A percentile compares a stretch with the other conserved stretches of the same genome.
phyloP scores from a whole-genome alignment of 1,140 invertebrate genomes.

The Metaphire vulgaris region DNA sequence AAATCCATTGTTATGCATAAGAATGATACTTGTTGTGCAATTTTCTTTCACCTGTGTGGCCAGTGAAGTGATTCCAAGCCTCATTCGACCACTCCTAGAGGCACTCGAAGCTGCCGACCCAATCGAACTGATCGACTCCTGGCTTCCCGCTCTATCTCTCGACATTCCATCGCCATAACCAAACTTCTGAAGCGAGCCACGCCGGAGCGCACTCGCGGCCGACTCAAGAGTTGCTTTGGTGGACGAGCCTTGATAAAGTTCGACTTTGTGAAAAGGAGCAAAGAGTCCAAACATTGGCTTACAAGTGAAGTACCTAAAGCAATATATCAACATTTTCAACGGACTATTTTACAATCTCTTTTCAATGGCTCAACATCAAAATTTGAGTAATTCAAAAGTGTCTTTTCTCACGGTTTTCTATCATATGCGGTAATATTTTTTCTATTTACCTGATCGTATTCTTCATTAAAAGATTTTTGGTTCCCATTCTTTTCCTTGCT shows the following conservation, averaged over 20 bases:
- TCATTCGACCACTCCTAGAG: slow-evolving; percentile 62
- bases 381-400: no score
- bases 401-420: no score
- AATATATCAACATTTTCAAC: background rate
- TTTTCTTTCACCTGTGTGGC: background rate
- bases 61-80: slow-evolving; percentile 61
- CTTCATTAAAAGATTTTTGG: no score
- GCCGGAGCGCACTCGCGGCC: background rate
- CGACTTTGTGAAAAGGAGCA: slow-evolving; percentile 65
- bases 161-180: slow-evolving; percentile 1
- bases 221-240: no score
- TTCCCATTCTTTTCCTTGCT: no score
- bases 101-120: slow-evolving; percentile 68
- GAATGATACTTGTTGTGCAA: no score
- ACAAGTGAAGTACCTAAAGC: slow-evolving; percentile 84
- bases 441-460: no score
- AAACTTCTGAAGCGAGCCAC: slow-evolving; percentile 10
- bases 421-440: no score
- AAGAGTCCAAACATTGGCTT: slow-evolving; percentile 82
- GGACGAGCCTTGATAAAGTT: slow-evolving; percentile 6
- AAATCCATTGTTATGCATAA: no score
- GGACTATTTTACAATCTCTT: no score
- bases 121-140: slow-evolving; percentile 74
- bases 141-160: slow-evolving; percentile 55
- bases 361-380: no score